These are phyloP conservation scores for Seladonia tumulorum DNA, from an alignment of 2,888 invertebrate genomes.

Conservation along the genomic window DNA sequence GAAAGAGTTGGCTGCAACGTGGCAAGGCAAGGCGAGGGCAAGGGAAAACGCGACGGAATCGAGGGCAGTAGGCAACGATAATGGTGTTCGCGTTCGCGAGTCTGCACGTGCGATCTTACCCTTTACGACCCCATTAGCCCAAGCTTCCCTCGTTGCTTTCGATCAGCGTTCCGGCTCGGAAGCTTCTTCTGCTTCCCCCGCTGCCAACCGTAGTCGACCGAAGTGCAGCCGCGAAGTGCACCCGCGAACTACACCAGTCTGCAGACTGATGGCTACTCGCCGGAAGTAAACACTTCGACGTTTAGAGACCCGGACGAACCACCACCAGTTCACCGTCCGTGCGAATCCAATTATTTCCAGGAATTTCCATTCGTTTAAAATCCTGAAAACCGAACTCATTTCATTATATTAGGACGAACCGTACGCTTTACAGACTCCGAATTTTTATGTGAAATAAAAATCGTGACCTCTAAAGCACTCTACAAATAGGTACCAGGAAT, in stretches of 20 bases:
- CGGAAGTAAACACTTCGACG: background rate
- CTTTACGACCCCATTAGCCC: slow-evolving; percentile 62
- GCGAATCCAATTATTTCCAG: background rate
- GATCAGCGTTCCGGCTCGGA: slow-evolving; percentile 1
- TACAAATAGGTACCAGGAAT: too few relatives aligned
- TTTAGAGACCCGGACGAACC: background rate
- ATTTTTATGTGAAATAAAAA: too few relatives aligned
- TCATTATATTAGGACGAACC: too few relatives aligned
- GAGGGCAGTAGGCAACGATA: slow-evolving; percentile 57
- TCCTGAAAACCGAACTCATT: too few relatives aligned
- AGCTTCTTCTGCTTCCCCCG: background rate
- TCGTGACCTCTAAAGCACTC: too few relatives aligned
- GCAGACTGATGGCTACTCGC: background rate
- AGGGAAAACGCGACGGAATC: slow-evolving; percentile 25
- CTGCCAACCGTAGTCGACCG: background rate
- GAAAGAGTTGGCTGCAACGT: background rate
- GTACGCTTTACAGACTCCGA: too few relatives aligned
- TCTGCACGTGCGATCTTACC: slow-evolving; percentile 58
- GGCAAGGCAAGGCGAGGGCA: background rate
- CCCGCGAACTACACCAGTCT: background rate
- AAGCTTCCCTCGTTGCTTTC: slow-evolving; percentile 23
- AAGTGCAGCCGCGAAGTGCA: background rate
- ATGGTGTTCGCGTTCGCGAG: slow-evolving; percentile 55
- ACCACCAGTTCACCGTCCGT: background rate
- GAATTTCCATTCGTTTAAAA: background rate